A percentile compares a stretch with the other conserved stretches of the same genome.
These are phyloP conservation scores for Hyposmocoma kahamanoa DNA, from an alignment of 1,140 invertebrate species.

Conservation along the genomic window DNA sequence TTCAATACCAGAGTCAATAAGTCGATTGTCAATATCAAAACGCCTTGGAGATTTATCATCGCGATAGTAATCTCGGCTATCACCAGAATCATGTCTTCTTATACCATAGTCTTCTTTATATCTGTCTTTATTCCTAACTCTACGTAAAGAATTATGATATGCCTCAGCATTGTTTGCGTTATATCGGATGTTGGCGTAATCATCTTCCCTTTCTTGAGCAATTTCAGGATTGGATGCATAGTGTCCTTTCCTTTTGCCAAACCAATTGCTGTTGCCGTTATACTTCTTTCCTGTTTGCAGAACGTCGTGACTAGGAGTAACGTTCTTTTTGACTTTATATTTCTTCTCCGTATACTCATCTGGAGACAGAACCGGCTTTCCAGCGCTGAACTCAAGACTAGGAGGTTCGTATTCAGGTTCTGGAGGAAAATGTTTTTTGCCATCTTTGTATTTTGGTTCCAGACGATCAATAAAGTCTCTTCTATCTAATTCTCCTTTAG, in stretches of 20 bases:
- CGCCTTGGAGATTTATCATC: slow-evolving; percentile 61
- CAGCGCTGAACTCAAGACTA: slow-evolving; percentile 77
- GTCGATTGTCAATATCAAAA: slow-evolving; percentile 75
- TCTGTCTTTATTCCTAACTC: slow-evolving; percentile 61
- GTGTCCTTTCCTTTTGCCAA: slow-evolving; percentile 69
- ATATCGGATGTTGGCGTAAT: slow-evolving; percentile 58
- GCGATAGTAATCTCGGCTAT: slow-evolving; percentile 66
- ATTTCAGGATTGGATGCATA: slow-evolving; percentile 76
- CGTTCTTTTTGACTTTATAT: slow-evolving; percentile 63
- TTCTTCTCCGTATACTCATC: slow-evolving; percentile 71
- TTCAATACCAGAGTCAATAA: slow-evolving; percentile 85
- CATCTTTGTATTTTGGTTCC: slow-evolving; percentile 36
- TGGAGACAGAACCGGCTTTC: slow-evolving; percentile 75
- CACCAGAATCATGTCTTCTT: slow-evolving; percentile 61
- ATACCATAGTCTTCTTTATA: slow-evolving; percentile 63
- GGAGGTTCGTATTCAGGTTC: slow-evolving; percentile 78
- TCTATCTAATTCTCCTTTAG: slow-evolving; percentile 74
- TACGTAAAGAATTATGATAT: slow-evolving; percentile 73
- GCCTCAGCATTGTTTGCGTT: slow-evolving; percentile 62
- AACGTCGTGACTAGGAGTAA: slow-evolving; percentile 73
- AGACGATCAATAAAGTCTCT: slow-evolving; percentile 67
- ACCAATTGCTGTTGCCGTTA: slow-evolving; percentile 59
- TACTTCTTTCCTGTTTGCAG: slow-evolving; percentile 64
- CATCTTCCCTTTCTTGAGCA: slow-evolving; percentile 64
- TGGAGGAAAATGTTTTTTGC: slow-evolving; percentile 58